Conservation (phyloP, 35 echinoderm and acorn worm species). For the Patiria miniata region DNA sequence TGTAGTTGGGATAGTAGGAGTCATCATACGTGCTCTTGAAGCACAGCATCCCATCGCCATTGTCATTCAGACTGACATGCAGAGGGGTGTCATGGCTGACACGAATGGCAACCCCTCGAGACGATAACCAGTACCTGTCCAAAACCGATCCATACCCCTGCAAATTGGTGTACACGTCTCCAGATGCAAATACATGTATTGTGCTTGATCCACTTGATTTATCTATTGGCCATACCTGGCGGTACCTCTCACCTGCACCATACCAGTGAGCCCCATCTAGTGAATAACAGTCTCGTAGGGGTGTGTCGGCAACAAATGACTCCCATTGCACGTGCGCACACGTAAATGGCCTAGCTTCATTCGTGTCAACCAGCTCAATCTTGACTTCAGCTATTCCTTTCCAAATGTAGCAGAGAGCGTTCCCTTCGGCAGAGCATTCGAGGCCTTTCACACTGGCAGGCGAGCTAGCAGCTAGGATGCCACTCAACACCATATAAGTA, state of each 20-base stretch:
- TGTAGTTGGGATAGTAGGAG: slow-evolving; percentile 78
- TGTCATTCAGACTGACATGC: slow-evolving; percentile 77
- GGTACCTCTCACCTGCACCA: slow-evolving; percentile 82
- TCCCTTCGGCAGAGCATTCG: neutral
- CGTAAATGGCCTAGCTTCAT: neutral
- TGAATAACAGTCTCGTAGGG: slow-evolving; percentile 72
- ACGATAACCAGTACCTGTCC: slow-evolving; percentile 95
- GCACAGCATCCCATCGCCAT: slow-evolving; percentile 68
- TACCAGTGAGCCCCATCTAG: slow-evolving; percentile 82
- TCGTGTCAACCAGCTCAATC: neutral
- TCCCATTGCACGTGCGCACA: neutral
- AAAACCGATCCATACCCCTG: slow-evolving; percentile 84
- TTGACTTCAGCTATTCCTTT: neutral
- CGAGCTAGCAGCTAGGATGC: neutral
- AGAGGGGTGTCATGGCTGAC: slow-evolving; percentile 70
- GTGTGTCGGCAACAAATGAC: neutral
- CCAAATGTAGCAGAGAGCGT: neutral
- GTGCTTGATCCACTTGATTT: slow-evolving; percentile 63
- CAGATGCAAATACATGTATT: slow-evolving; percentile 81
- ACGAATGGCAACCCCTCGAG: slow-evolving; percentile 77
- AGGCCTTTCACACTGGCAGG: neutral
- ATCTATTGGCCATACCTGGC: slow-evolving; percentile 91
- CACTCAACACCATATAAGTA: neutral
- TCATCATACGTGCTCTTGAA: slow-evolving; percentile 58
- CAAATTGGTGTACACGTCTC: slow-evolving; percentile 79